Percentiles rank a stretch among this genome's conserved stretches.
Conservation (phyloP, 2,888 invertebrate genomes). For the Keiferia lycopersicella region DNA sequence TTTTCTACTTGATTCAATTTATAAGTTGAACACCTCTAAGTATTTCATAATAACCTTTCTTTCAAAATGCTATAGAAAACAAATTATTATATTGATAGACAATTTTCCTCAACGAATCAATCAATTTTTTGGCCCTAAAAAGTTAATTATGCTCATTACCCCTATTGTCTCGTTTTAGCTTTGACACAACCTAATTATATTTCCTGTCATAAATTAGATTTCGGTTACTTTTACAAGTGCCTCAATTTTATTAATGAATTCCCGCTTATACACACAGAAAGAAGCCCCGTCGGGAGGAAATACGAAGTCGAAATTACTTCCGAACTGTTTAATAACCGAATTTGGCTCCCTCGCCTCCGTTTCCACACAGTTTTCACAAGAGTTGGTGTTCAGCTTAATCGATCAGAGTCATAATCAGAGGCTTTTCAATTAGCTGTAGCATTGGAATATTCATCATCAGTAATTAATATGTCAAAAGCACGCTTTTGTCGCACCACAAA, state of each 20-base stretch:
- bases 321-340: conserved; percentile 21
- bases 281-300: neutral
- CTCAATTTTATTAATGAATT: neutral
- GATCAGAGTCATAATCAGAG: conserved; percentile 41
- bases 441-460: conserved; percentile 34
- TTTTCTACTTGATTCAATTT: too few species aligned
- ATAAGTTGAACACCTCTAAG: too few species aligned
- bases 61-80: too few species aligned
- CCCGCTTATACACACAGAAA: conserved; percentile 2
- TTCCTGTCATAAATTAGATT: conserved; percentile 3
- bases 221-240: conserved; percentile 3
- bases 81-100: too few species aligned
- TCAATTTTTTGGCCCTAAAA: too few species aligned
- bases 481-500: neutral
- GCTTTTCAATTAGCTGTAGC: conserved; percentile 32
- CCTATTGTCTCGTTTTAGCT: neutral
- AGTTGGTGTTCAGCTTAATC: conserved; percentile 28
- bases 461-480: conserved; percentile 38
- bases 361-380: conserved; percentile 17
- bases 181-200: neutral
- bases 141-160: neutral
- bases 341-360: conserved; percentile 9
- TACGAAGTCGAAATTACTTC: conserved; percentile 17
- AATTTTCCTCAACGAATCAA: neutral
- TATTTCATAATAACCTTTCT: too few species aligned